phyloP scores from a whole-genome alignment of 35 echinoderm and acorn worm species.

The Heliocidaris erythrogramma region DNA sequence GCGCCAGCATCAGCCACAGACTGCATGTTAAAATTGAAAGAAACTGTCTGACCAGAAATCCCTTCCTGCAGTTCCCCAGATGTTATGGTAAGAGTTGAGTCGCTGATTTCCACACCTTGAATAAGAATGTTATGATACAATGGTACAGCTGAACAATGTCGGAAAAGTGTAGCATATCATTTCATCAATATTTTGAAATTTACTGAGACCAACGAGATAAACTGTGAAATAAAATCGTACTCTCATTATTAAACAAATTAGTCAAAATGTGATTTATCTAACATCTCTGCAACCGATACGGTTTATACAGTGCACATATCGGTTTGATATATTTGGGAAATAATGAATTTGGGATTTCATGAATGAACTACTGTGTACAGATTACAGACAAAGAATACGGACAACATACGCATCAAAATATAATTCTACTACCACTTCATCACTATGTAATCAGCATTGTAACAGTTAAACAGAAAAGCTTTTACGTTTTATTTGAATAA shows the following conservation, averaged over 20 bases:
- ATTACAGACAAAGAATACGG: no score
- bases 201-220: background rate
- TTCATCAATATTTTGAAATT: background rate
- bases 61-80: background rate
- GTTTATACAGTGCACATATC: no score
- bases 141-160: background rate
- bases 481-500: no score
- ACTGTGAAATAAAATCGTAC: background rate
- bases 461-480: no score
- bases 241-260: background rate
- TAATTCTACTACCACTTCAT: no score
- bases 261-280: background rate
- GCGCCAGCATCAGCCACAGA: slow-evolving; percentile 44
- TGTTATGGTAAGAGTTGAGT: slow-evolving; percentile 34
- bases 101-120: slow-evolving; percentile 68
- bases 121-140: background rate
- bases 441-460: no score
- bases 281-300: background rate
- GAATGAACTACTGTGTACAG: no score
- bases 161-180: background rate
- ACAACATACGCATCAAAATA: background rate
- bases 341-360: no score
- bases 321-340: no score
- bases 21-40: slow-evolving; percentile 41
- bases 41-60: slow-evolving; percentile 6